A percentile compares a stretch with the other conserved stretches of the same genome.
These are phyloP conservation scores for Planiliza haematocheilus DNA, from an alignment of 2,113 vertebrate species.

Conservation along the genomic window DNA sequence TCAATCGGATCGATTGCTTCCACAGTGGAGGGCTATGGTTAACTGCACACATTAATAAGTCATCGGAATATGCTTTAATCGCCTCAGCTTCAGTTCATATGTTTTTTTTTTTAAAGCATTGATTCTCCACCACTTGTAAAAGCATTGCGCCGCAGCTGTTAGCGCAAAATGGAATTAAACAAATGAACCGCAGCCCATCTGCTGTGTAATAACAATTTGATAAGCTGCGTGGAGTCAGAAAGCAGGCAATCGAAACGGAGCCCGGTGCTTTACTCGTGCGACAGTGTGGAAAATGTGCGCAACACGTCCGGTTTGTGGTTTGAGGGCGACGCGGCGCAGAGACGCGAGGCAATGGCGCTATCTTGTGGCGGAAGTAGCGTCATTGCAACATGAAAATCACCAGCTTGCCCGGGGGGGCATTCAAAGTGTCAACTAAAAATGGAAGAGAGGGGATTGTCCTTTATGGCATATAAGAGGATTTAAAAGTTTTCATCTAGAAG, in stretches of 20 bases:
- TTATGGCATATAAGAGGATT: no score
- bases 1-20: constrained; percentile 59
- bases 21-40: constrained; percentile 39
- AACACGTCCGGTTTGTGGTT: constrained; percentile 55
- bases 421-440: neutral
- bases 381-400: constrained; percentile 10
- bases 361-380: neutral
- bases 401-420: no score
- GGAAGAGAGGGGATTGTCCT: neutral
- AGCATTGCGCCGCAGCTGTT: constrained; percentile 26
- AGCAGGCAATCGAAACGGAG: constrained; percentile 54
- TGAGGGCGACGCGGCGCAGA: no score
- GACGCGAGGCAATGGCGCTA: constrained; percentile 57
- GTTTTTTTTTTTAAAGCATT: constrained; percentile 58
- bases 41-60: constrained; percentile 67
- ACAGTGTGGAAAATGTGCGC: constrained; percentile 44
- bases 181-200: constrained; percentile 76
- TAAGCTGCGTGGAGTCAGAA: constrained; percentile 59
- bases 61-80: constrained; percentile 72
- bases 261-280: constrained; percentile 41
- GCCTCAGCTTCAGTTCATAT: constrained; percentile 60
- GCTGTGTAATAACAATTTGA: constrained; percentile 75
- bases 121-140: constrained; percentile 37
- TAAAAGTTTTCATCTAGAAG: no score
- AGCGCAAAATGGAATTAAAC: constrained; percentile 60